Evolutionary conservation across 1,140 invertebrate genomes (phyloP).

Genomic region (Nasonia vitripennis): DNA sequence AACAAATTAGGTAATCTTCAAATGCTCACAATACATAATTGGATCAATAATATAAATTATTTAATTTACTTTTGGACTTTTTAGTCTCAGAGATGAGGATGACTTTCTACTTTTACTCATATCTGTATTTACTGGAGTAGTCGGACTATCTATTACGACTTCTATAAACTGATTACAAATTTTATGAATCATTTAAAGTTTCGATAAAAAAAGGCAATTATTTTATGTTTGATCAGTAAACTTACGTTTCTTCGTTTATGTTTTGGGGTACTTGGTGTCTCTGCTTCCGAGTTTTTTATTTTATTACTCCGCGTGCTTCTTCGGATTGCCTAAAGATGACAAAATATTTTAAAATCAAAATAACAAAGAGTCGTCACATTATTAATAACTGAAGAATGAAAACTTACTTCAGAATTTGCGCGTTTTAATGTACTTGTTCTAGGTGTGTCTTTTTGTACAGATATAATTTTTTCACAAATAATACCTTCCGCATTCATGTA

Average conservation of each 20-base stretch:
- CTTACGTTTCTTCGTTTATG: not conserved
- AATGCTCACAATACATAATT: no score
- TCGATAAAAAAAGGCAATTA: not conserved
- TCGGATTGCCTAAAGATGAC: not conserved
- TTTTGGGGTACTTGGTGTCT: not conserved
- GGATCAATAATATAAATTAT: not conserved
- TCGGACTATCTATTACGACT: not conserved
- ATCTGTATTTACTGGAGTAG: not conserved
- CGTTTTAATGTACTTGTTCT: constrained; percentile 10
- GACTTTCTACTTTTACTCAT: constrained; percentile 11
- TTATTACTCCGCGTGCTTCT: not conserved
- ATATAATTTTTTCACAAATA: constrained; percentile 17
- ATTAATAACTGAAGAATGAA: not conserved
- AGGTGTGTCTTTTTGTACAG: not conserved
- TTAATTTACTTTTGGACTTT: constrained; percentile 11
- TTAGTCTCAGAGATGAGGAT: not conserved
- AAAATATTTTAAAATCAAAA: not conserved
- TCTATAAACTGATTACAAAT: not conserved
- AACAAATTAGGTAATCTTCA: not conserved
- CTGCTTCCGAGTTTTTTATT: not conserved
- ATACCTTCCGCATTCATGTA: constrained; percentile 36
- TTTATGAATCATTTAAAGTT: not conserved
- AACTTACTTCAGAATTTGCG: constrained; percentile 13
- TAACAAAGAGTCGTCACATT: not conserved
- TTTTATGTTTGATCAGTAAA: not conserved